Evolutionary conservation across 2,797 vertebrate genomes (phyloP), one percentile per base, ranked within the genome.

Genomic region (Xiphophorus birchmanni): DNA sequence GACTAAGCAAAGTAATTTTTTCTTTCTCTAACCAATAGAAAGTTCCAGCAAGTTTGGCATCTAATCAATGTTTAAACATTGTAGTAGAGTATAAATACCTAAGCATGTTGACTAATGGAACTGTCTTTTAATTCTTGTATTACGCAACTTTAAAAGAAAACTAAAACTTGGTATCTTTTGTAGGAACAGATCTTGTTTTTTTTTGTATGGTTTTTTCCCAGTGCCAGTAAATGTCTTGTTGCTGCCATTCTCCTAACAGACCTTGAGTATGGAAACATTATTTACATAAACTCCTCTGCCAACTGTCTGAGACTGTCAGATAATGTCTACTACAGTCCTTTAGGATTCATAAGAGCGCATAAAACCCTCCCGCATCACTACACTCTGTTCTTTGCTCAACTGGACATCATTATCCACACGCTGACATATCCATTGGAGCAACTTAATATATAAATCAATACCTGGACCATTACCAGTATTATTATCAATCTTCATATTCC

Each of bases 201-300:
- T 40, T 15, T 45, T 47, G 40, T 40, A 7, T 7, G 40, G 4
- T 47, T 1, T 65, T 65, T 13, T 63, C 32, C 13, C 13, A 32
- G 3, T 21, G 17, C 8, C 7, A 21, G 29, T 37, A 37, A 65
- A 65, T 65, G 17, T 65, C 32, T 9, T 65, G 17, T 10, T 65
- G 60, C 32, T 65, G 32, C 32, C 32, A 37, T 17, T 9, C 35
- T 65, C 17, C 15, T 65, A 65, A 35, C 32, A 65, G 32, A 63
- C 60, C 60, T 35, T 63, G 32, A 63, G 32, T 21, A 21, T 37
- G 17, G 32, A 65, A 37, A 21, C 35, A 15, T 88, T 75, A 65
- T 65, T 37, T 65, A 65, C 32, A 65, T 65, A 65, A 65, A 65
- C 13, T 7, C 60, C 60, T 37, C 32, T 65, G 60, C 60, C 60